These are phyloP conservation scores for Ectropis crepuscularia DNA, from an alignment of 2,888 invertebrate species.

Conservation along the genomic window DNA sequence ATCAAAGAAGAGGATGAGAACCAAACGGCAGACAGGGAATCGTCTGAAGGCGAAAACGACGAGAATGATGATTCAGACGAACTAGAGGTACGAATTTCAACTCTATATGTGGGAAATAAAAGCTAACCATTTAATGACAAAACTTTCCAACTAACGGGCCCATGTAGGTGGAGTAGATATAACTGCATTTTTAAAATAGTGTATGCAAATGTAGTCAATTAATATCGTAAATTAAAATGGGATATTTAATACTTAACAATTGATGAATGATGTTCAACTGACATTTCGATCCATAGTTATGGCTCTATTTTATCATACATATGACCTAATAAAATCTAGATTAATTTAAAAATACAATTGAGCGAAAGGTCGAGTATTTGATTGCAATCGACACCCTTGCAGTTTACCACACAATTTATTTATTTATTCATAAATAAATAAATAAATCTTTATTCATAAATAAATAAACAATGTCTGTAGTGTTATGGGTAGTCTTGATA, in stretches of 20 bases:
- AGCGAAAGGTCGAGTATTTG: too few relatives aligned
- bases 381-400: too few relatives aligned
- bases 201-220: conserved; percentile 11
- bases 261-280: too few relatives aligned
- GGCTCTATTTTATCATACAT: too few relatives aligned
- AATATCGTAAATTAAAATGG: background rate
- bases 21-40: conserved; percentile 74
- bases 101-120: conserved; percentile 19
- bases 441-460: too few relatives aligned
- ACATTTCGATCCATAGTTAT: too few relatives aligned
- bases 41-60: conserved; percentile 86
- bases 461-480: too few relatives aligned
- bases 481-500: too few relatives aligned
- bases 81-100: conserved; percentile 79
- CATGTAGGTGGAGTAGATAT: conserved; percentile 9
- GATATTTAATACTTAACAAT: background rate
- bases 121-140: conserved; percentile 7
- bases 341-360: too few relatives aligned
- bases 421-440: too few relatives aligned
- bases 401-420: too few relatives aligned
- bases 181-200: conserved; percentile 27
- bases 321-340: too few relatives aligned
- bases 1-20: conserved; percentile 60
- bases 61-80: conserved; percentile 88
- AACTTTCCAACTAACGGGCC: conserved; percentile 11